phyloP scores from a whole-genome alignment of 2,797 vertebrate species.

The Cephalopachus bancanus region DNA sequence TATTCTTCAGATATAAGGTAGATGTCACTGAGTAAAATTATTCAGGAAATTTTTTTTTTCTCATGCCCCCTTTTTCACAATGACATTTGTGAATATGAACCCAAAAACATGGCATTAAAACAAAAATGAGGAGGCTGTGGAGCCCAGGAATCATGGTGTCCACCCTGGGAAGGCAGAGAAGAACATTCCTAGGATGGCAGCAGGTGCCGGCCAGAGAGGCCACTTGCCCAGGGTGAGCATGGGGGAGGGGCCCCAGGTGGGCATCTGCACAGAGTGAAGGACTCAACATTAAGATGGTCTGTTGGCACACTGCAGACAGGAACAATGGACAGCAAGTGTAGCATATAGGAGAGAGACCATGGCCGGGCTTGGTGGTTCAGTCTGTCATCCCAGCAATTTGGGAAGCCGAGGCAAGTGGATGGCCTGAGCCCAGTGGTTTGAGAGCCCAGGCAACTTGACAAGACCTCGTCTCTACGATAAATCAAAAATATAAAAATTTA shows the following conservation, averaged over 20 bases:
- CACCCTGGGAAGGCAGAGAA: background rate
- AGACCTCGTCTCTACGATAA: too few species aligned
- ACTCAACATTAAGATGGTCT: background rate
- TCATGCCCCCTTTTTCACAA: background rate
- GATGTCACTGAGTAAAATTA: background rate
- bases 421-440: too few species aligned
- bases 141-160: background rate
- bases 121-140: background rate
- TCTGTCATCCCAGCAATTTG: too few species aligned
- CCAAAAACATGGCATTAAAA: background rate
- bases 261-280: background rate
- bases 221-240: rapidly evolving
- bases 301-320: too few species aligned
- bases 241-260: background rate
- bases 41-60: background rate
- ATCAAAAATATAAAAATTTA: too few species aligned
- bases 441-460: too few species aligned
- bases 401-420: too few species aligned
- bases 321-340: background rate
- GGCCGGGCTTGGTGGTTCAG: too few species aligned
- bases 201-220: rapidly evolving
- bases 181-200: background rate
- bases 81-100: background rate
- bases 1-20: background rate
- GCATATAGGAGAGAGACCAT: background rate